Conservation (phyloP, 2,797 vertebrate genomes). For the Melopsittacus undulatus region DNA sequence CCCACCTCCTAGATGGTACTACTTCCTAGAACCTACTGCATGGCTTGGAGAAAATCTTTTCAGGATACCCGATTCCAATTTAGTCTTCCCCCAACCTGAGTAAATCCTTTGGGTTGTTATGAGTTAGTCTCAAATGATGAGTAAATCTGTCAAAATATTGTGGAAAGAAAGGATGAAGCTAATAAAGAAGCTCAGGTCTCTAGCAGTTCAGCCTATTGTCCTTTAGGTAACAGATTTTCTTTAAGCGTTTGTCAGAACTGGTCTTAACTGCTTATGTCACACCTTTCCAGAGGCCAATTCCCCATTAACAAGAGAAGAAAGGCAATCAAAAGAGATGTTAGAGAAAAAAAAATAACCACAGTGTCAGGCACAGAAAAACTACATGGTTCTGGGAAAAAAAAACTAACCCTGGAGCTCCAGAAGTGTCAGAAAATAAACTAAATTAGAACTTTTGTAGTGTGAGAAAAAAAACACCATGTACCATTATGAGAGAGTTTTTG, state of each 20-base stretch:
- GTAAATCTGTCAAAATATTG: background rate
- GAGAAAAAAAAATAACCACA: background rate
- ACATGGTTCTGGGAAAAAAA: background rate
- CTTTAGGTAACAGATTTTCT: background rate
- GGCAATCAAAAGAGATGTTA: background rate
- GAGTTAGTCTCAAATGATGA: background rate
- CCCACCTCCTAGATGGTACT: background rate
- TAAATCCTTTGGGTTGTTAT: background rate
- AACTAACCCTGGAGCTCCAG: background rate
- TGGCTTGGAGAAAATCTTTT: background rate
- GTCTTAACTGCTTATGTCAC: background rate
- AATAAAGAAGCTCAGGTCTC: background rate
- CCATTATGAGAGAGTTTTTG: background rate
- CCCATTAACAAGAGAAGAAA: background rate
- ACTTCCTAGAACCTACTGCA: background rate
- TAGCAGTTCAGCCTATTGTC: background rate
- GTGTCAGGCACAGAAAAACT: conserved; percentile 8
- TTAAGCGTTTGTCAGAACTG: background rate
- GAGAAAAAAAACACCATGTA: background rate
- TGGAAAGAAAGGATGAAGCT: background rate
- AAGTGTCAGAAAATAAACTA: conserved; percentile 15
- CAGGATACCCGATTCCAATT: background rate
- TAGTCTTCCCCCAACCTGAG: background rate
- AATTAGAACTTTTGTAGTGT: background rate
- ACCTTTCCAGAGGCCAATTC: background rate